Evolutionary conservation across 2,888 invertebrate species (phyloP), one percentile per base, ranked within the genome.

Genomic region (Lasioglossum zephyrum): DNA sequence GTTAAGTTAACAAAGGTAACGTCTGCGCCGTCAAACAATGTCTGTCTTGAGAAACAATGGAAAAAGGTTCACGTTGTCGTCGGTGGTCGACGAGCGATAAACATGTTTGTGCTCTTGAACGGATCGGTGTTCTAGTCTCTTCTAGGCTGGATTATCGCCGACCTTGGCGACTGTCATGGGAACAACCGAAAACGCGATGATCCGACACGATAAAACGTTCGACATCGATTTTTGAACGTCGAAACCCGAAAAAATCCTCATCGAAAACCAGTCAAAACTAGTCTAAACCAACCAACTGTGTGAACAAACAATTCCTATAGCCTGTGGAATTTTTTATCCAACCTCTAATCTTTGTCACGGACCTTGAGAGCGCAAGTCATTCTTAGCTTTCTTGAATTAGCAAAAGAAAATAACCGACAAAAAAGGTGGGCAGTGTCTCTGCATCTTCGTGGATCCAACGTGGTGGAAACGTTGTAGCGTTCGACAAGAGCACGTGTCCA

Each of bases 71-170:
- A 39, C 41, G 73, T 57, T 53, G 75, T 41, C 22, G n/a, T 53
- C n/a, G 36, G 39, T 77, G 36, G 53, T 77, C 63, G 73, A 74
- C 60, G 39, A 53, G 57, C 26, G 86, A 87, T 81, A 86, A 87
- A 83, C 76, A 70, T 81, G 86, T 81, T 85, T 77, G 73, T 73
- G 76, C 31, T 74, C n/a, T 47, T 36, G 13, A 41, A 69, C 63
- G 76, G 81, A 79, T 79, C 78, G 66, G 22, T 39, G 41, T 5
- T 53, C 53, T 44, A 79, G 81, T 81, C 81, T 60, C 39, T 69
- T 53, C 81, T 57, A 60, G 80, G 53, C 31, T n/a, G 73, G 77
- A 87, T 83, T 63, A 77, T 57, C 74, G 39, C 2, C 39, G 73
- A 26, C 73, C 73, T 41, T 31, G 49, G 4, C 73, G 18, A 49